phyloP scores from a whole-genome alignment of 2,797 vertebrate genomes.

The Graptemys geographica region DNA sequence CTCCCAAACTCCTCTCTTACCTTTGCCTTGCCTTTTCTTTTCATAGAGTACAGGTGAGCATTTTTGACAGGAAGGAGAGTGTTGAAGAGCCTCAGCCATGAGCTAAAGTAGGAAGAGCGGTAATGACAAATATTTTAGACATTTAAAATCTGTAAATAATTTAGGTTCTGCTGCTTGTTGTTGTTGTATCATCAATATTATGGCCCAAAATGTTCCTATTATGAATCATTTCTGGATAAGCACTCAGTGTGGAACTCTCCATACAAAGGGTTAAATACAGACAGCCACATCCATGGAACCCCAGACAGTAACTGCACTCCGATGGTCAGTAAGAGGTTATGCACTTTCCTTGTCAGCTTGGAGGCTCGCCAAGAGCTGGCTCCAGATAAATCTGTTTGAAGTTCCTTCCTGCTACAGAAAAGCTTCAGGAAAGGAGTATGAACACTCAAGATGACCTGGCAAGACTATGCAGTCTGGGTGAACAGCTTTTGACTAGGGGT shows the following conservation, averaged over 20 bases:
- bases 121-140: background rate
- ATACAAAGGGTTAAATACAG: background rate
- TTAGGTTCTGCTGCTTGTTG: background rate
- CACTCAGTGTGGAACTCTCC: background rate
- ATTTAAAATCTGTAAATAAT: background rate
- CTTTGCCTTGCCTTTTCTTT: background rate
- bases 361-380: background rate
- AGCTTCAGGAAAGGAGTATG: background rate
- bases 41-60: background rate
- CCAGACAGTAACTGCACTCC: background rate
- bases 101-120: background rate
- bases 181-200: background rate
- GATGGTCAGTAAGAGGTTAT: background rate
- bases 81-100: background rate
- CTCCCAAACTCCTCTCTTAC: background rate
- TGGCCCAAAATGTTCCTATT: background rate
- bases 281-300: accelerated
- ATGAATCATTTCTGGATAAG: background rate
- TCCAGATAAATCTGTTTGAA: background rate
- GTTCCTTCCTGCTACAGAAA: background rate
- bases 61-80: background rate
- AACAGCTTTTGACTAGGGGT: background rate
- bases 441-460: background rate
- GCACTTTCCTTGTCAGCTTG: background rate
- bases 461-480: background rate